A percentile compares a stretch with the other conserved stretches of the same genome.
These are phyloP conservation scores for Portunus trituberculatus DNA, from an alignment of 1,140 invertebrate genomes.

Conservation along the genomic window DNA sequence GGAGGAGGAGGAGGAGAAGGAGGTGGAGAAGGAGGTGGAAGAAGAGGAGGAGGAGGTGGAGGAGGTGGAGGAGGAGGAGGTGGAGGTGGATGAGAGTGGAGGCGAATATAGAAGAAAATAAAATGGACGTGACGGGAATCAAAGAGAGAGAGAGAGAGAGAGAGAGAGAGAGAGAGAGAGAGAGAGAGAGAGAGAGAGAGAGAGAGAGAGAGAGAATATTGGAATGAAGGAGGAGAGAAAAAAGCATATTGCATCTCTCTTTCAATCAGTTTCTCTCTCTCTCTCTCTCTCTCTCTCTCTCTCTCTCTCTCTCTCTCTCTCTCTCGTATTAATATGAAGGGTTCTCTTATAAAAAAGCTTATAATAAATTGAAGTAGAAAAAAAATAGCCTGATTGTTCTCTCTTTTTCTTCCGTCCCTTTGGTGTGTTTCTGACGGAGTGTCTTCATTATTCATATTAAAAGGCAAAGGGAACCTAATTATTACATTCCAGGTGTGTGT, in stretches of 20 bases:
- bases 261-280: not conserved
- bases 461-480: too few relatives aligned
- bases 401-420: not conserved
- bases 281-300: constrained; percentile 33
- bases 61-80: not conserved
- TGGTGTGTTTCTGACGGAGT: too few relatives aligned
- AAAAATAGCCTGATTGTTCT: too few relatives aligned
- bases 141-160: not conserved
- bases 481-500: too few relatives aligned
- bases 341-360: too few relatives aligned
- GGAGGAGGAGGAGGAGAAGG: not conserved
- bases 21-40: not conserved
- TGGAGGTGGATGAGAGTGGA: not conserved
- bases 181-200: constrained; percentile 10
- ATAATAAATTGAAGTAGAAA: too few relatives aligned
- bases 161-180: constrained; percentile 21
- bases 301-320: constrained; percentile 25
- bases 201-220: constrained; percentile 38
- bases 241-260: not conserved
- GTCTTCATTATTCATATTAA: too few relatives aligned
- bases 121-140: not conserved
- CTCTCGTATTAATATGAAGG: not conserved
- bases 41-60: not conserved
- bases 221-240: not conserved
- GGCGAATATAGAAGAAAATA: not conserved